phyloP scores from a whole-genome alignment of 2,888 invertebrate genomes.

The Trypoxylon attenuatum region DNA sequence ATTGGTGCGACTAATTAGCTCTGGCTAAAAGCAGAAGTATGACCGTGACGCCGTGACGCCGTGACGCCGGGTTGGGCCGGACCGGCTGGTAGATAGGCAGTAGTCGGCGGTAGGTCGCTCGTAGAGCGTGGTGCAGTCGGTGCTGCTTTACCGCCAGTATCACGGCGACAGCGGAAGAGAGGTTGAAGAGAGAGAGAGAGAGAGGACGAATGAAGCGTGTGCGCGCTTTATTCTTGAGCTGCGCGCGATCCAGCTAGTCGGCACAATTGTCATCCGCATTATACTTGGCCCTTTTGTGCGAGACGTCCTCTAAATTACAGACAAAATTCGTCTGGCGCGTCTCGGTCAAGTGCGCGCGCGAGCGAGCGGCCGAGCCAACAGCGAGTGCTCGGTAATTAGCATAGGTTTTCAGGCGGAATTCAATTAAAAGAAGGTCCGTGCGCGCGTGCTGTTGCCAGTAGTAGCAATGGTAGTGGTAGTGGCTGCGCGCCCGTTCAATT shows the following conservation, averaged over 20 bases:
- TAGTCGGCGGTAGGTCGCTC: too few relatives aligned
- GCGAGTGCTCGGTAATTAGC: not conserved
- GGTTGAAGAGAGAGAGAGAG: not conserved
- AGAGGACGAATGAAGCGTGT: not conserved
- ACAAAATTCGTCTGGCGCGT: not conserved
- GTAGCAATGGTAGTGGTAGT: not conserved
- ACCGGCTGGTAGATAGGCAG: not conserved
- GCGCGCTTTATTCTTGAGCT: not conserved
- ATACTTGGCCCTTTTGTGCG: not conserved
- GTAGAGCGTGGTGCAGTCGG: too few relatives aligned
- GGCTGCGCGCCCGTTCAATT: not conserved
- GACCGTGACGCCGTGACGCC: constrained; percentile 39
- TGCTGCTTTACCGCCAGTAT: too few relatives aligned
- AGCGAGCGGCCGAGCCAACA: too few relatives aligned
- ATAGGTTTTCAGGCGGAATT: not conserved
- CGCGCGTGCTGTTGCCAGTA: not conserved
- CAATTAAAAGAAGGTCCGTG: constrained; percentile 14
- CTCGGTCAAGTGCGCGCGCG: not conserved
- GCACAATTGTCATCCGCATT: not conserved
- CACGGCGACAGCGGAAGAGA: too few relatives aligned
- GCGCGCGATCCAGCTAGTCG: not conserved
- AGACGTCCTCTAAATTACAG: not conserved
- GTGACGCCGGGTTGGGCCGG: not conserved
- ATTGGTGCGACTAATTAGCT: constrained; percentile 72
- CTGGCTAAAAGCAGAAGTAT: constrained; percentile 61